A percentile compares a stretch with the other conserved stretches of the same genome.
phyloP scores from a whole-genome alignment of 2,113 vertebrate genomes.

The Struthio camelus region DNA sequence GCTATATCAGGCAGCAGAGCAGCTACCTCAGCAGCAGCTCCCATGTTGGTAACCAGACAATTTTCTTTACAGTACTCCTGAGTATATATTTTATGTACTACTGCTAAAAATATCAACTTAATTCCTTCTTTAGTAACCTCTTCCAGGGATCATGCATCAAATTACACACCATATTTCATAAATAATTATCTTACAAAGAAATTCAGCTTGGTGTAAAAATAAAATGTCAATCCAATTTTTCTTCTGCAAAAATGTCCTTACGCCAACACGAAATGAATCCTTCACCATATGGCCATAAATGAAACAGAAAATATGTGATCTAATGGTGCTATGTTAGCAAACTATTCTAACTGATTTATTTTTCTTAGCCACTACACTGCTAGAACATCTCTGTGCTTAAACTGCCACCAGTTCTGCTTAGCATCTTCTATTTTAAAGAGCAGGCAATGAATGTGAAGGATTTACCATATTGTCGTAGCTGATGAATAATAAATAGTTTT shows the following conservation, averaged over 20 bases:
- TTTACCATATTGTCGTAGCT: neutral
- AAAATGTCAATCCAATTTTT: slow-evolving; percentile 63
- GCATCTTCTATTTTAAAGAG: neutral
- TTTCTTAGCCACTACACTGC: slow-evolving; percentile 9
- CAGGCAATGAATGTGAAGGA: neutral
- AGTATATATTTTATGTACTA: slow-evolving; percentile 39
- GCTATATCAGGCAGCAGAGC: neutral
- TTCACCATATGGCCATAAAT: slow-evolving; percentile 34
- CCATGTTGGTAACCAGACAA: neutral
- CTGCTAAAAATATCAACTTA: slow-evolving; percentile 22
- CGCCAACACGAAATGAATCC: slow-evolving; percentile 45
- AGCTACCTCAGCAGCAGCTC: slow-evolving; percentile 28
- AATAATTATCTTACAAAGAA: slow-evolving; percentile 65
- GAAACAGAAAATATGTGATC: slow-evolving; percentile 33
- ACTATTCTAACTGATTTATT: slow-evolving; percentile 52
- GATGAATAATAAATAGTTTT: neutral
- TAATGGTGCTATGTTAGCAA: slow-evolving; percentile 48
- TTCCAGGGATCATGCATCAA: slow-evolving; percentile 37
- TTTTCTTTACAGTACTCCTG: slow-evolving; percentile 17
- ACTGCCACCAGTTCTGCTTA: neutral
- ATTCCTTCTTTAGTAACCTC: slow-evolving; percentile 49
- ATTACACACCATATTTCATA: slow-evolving; percentile 31
- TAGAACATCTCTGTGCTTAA: neutral
- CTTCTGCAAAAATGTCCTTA: slow-evolving; percentile 8
- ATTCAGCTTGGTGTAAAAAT: slow-evolving; percentile 47